Evolutionary conservation across 2,797 vertebrate species (phyloP), one percentile per base, ranked within the genome.

Genomic region (Channallabes apus): DNA sequence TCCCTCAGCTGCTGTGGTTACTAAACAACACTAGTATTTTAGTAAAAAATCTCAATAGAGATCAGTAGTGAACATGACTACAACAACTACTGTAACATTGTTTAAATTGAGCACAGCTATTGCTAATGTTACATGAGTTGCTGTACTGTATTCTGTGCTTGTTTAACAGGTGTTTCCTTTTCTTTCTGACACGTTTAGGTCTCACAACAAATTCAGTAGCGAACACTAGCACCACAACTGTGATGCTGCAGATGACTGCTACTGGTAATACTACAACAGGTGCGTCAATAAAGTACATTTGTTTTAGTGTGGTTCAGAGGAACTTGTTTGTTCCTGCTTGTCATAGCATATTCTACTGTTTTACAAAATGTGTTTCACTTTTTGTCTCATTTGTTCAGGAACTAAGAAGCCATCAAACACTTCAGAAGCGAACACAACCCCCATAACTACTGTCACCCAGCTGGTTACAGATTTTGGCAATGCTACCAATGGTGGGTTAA

Each of bases 401-500:
- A 71, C 68, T 1, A 41, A 41, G 35, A 41, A 71, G 12, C 35
- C 68, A 71, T 5, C 4, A 41, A 71, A 5, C 35, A 71, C 35
- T 2, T 71, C 68, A 71, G 68, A 71, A 71, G 32, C 41, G 68
- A 71, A 24, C 9, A 41, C 35, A 41, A 24, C 68, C 68, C 22
- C 9, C 11, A 24, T 38, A 38, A 14, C 9, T 71, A 71, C 35
- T 2, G 9, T 18, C 6, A 51, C 41, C 71, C 24, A 41, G 27
- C 6, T 71, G 68, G 18, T 24, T 20, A 38, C 68, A 41, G 35
- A 20, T 24, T 38, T 71, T 12, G 20, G 3, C 41, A 71, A 71
- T 71, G 35, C 20, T 11, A 71, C 68, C 24, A 71, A 71, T 71
- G 68, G 68, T 71, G 68, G 20, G 68, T 71, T 41, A 24, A 71